Conservation (phyloP, 2,113 vertebrate species). For the Leptobrachium ailaonicum region DNA sequence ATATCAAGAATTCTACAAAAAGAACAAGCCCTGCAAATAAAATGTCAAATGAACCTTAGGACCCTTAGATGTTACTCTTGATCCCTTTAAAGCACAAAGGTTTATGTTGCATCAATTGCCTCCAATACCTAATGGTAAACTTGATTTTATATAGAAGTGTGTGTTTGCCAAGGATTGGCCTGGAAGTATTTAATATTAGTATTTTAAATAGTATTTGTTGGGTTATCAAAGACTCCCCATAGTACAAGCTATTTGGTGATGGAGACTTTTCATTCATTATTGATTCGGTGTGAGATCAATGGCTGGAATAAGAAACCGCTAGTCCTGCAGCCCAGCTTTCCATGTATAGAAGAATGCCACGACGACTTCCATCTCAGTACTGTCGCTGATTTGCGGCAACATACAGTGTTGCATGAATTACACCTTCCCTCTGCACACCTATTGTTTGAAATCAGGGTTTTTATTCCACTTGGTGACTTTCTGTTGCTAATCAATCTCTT, state of each 20-base stretch:
- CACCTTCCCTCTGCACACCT: conserved; percentile 33
- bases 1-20: too few relatives aligned
- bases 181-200: background rate
- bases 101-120: background rate
- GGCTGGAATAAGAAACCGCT: background rate
- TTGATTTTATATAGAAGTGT: background rate
- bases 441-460: conserved; percentile 22
- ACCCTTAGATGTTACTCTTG: too few relatives aligned
- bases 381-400: too few relatives aligned
- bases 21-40: too few relatives aligned
- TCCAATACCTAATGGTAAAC: conserved; percentile 50
- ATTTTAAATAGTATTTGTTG: background rate
- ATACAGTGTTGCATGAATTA: background rate
- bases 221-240: too few relatives aligned
- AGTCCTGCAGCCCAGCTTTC: background rate
- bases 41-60: too few relatives aligned
- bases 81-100: background rate
- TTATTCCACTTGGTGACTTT: conserved; percentile 27
- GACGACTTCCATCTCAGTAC: background rate
- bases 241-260: too few relatives aligned
- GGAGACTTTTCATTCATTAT: too few relatives aligned
- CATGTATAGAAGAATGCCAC: too few relatives aligned
- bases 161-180: conserved; percentile 29
- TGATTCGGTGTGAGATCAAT: too few relatives aligned
- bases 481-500: conserved; percentile 59